Conservation (phyloP, 1,140 invertebrate species). For the Panagrolaimus sp. region DNA sequence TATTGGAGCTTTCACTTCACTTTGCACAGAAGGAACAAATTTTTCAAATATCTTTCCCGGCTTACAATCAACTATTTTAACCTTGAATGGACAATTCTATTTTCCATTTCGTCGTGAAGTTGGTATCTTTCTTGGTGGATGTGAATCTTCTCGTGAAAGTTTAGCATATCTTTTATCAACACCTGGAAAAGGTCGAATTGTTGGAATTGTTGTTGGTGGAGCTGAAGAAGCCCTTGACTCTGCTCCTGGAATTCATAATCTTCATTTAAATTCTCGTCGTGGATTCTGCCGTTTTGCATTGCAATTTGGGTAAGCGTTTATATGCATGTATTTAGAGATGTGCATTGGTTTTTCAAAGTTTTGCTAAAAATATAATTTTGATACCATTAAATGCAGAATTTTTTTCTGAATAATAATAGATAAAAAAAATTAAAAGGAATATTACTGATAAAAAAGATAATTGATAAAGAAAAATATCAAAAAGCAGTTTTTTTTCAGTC, state of each 20-base stretch:
- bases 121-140: conserved; percentile 57
- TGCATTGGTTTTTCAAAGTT: too few relatives aligned
- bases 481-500: too few relatives aligned
- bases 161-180: conserved; percentile 62
- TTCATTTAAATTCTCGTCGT: conserved; percentile 70
- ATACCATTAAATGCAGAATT: too few relatives aligned
- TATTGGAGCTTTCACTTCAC: conserved; percentile 60
- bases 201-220: conserved; percentile 59
- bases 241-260: conserved; percentile 66
- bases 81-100: conserved; percentile 74
- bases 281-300: conserved; percentile 77
- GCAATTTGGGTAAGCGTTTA: conserved; percentile 68
- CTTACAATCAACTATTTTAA: conserved; percentile 70
- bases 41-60: conserved; percentile 75
- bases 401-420: too few relatives aligned
- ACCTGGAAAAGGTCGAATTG: conserved; percentile 32
- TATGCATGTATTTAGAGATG: neutral
- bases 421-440: too few relatives aligned
- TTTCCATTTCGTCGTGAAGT: conserved; percentile 77
- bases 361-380: too few relatives aligned
- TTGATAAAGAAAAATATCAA: too few relatives aligned
- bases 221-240: conserved; percentile 62
- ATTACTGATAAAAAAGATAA: too few relatives aligned
- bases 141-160: conserved; percentile 50
- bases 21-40: conserved; percentile 71